A percentile compares a stretch with the other conserved stretches of the same genome.
These are phyloP conservation scores for Melanostoma scalare DNA, from an alignment of 2,888 invertebrate genomes.

Conservation along the genomic window DNA sequence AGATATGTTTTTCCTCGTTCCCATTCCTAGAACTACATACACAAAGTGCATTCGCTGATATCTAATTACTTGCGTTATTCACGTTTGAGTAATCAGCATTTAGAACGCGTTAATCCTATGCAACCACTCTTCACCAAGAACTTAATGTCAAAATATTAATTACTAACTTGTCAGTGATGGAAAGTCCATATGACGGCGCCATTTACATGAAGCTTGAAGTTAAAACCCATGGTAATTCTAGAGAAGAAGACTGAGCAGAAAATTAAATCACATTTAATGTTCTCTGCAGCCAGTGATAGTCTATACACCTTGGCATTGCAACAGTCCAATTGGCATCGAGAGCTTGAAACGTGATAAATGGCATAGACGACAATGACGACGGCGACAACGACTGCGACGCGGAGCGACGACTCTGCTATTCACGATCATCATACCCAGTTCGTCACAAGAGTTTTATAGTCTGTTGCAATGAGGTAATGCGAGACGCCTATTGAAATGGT, in stretches of 20 bases:
- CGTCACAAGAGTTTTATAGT: conserved; percentile 5
- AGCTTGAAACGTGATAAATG: conserved; percentile 34
- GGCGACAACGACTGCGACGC: conserved; percentile 5
- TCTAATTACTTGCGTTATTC: conserved; percentile 2
- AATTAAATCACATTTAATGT: conserved; percentile 47
- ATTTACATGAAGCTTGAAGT: not conserved
- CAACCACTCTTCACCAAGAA: not conserved
- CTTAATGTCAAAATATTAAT: conserved; percentile 39
- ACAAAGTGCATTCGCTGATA: not conserved
- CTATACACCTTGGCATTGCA: conserved; percentile 39
- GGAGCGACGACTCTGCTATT: conserved; percentile 16
- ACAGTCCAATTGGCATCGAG: conserved; percentile 31
- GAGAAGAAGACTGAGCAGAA: conserved; percentile 5
- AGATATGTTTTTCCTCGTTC: conserved; percentile 9
- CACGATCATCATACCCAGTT: conserved; percentile 25
- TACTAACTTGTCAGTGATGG: conserved; percentile 7
- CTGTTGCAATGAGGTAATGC: conserved; percentile 22
- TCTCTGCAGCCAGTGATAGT: conserved; percentile 17
- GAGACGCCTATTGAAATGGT: conserved; percentile 24
- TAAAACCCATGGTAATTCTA: conserved; percentile 16
- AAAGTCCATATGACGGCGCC: conserved; percentile 26
- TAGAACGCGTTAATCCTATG: not conserved
- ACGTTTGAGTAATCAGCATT: not conserved
- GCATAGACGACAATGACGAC: conserved; percentile 20
- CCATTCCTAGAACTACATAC: conserved; percentile 9